Percentiles rank a stretch among this genome's conserved stretches.
These are phyloP conservation scores for Dendroctonus ponderosae DNA, from an alignment of 1,140 invertebrate species.

Conservation along the genomic window DNA sequence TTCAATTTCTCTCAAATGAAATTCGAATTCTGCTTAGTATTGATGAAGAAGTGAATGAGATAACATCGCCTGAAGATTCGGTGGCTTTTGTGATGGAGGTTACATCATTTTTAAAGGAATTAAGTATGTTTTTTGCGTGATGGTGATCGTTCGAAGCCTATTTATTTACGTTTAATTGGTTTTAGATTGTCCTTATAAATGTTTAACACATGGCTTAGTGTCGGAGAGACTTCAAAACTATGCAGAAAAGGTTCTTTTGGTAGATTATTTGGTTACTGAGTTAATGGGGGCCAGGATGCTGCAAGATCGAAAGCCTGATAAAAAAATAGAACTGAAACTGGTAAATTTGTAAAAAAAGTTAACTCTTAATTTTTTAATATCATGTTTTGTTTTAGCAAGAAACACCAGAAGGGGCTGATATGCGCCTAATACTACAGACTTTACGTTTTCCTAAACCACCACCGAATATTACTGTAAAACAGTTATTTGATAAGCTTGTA, in stretches of 20 bases:
- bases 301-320: constrained; percentile 62
- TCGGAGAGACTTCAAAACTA: constrained; percentile 66
- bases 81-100: constrained; percentile 81
- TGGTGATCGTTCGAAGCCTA: constrained; percentile 9
- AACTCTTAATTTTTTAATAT: constrained; percentile 3
- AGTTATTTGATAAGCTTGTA: constrained; percentile 77
- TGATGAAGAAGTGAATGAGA: constrained; percentile 74
- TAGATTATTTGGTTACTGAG: constrained; percentile 80
- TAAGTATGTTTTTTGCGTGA: constrained; percentile 55
- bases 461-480: constrained; percentile 69
- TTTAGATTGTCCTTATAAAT: constrained; percentile 69
- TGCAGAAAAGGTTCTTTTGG: constrained; percentile 64
- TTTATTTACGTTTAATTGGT: constrained; percentile 2
- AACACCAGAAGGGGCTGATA: constrained; percentile 71
- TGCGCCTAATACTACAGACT: constrained; percentile 74
- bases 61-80: constrained; percentile 68
- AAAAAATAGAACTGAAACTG: constrained; percentile 54
- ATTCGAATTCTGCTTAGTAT: constrained; percentile 67
- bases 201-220: constrained; percentile 64
- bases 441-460: constrained; percentile 85
- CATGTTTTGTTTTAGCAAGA: constrained; percentile 63
- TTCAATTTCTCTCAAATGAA: constrained; percentile 75
- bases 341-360: constrained; percentile 44
- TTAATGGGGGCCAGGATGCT: constrained; percentile 78
- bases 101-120: constrained; percentile 84